Evolutionary conservation across 2,888 invertebrate species (phyloP), one percentile per base, ranked within the genome.

Genomic region (Oasisia sp.): DNA sequence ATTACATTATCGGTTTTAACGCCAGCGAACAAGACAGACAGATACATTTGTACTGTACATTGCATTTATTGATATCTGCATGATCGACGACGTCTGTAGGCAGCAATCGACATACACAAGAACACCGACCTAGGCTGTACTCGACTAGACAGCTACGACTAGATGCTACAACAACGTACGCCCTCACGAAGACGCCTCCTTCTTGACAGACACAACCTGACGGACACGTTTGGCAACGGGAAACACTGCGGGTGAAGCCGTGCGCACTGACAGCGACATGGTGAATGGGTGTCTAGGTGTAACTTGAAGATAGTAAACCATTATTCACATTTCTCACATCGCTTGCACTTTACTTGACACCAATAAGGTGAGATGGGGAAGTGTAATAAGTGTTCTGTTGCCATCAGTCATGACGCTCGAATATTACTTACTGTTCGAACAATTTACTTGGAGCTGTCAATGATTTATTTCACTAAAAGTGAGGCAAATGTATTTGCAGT

Each of bases 21-120:
- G 9, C 50, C 50, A 50, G 14, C 50, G 14, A 50, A 50, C 50
- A 50, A 50, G 14, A 50, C 50, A 38, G 38, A 50, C 50, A 9
- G 50, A 50, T 50, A 14, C 50, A 11, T 50, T 50, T 27, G n/a
- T 74, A 27, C 74, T 74, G 74, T 74, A 74, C 74, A 74, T 74
- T 74, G 74, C 74, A 74, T 74, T 74, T 74, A 74, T 74, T 74
- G 74, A 74, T 74, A 74, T 74, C 74, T 74, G 74, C 74, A 74
- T n/a, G 74, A 74, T 19, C 74, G 74, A 74, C 74, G 19, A 74
- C 27, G 50, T 50, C 74, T 74, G 74, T 27, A 27, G 74, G 74
- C 74, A 7, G 27, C 74, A 7, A 27, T 19, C 74, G 74, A n/a
- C 74, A 7, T 3, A 74, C 74, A 74, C 74, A 74, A 74, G 74